phyloP scores from a whole-genome alignment of 2,797 vertebrate genomes.

The Sarcophilus harrisii region DNA sequence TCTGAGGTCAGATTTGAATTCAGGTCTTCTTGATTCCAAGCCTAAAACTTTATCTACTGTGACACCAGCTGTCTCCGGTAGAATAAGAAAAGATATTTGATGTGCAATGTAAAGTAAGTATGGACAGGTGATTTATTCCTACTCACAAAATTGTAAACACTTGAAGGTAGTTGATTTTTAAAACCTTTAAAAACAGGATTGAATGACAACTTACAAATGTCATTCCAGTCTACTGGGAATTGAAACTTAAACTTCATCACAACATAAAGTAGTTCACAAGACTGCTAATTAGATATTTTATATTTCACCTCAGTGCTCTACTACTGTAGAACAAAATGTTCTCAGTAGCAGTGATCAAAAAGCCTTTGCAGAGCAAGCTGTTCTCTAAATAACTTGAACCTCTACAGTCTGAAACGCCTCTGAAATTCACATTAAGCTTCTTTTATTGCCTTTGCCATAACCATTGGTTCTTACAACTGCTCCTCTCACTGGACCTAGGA shows the following conservation, averaged over 20 bases:
- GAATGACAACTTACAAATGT: background rate
- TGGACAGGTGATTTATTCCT: background rate
- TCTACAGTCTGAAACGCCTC: background rate
- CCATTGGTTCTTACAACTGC: background rate
- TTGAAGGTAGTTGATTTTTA: background rate
- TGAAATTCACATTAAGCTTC: background rate
- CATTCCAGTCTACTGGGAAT: background rate
- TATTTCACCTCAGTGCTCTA: background rate
- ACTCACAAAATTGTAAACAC: background rate
- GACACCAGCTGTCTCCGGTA: background rate
- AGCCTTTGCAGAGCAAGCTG: conserved; percentile 59
- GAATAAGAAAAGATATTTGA: background rate
- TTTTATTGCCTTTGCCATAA: background rate
- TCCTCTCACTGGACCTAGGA: background rate
- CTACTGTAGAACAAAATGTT: background rate
- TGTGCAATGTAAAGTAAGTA: background rate
- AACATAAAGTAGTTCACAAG: background rate
- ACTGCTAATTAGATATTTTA: background rate
- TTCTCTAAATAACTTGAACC: background rate
- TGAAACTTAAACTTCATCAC: background rate
- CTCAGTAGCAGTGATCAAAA: conserved; percentile 60
- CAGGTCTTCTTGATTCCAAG: background rate
- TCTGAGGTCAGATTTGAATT: background rate
- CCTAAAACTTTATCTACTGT: background rate
- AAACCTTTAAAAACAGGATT: background rate